Evolutionary conservation across 2,113 vertebrate species (phyloP).

Genomic region (Tychaedon coryphoeus): DNA sequence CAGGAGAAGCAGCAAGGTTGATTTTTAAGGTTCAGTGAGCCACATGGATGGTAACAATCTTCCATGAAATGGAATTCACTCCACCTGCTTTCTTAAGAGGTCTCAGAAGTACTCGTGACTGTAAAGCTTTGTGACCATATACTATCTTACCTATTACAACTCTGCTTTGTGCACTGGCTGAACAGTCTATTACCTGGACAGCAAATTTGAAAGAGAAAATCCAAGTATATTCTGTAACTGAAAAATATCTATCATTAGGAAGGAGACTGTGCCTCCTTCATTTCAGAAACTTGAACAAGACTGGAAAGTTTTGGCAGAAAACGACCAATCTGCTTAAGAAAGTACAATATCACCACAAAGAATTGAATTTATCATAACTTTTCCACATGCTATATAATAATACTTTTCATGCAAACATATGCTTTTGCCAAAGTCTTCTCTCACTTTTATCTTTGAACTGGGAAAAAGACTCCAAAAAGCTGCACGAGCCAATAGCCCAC

Average conservation of each 20-base stretch:
- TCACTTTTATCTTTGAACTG: neutral
- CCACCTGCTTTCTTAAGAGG: neutral
- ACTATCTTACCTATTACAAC: neutral
- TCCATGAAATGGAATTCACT: neutral
- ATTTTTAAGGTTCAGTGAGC: neutral
- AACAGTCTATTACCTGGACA: neutral
- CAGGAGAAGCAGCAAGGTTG: neutral
- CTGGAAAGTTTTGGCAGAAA: neutral
- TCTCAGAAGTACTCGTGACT: neutral
- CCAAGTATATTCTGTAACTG: neutral
- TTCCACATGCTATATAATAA: neutral
- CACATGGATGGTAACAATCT: neutral
- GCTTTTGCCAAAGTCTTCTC: neutral
- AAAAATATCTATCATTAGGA: neutral
- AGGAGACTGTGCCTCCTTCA: neutral
- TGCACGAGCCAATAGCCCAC: neutral
- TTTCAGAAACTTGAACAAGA: neutral
- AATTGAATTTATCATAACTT: neutral
- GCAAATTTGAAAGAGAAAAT: neutral
- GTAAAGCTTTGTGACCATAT: neutral
- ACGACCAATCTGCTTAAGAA: neutral
- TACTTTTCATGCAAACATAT: neutral
- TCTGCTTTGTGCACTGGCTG: neutral
- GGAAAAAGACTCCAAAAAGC: neutral
- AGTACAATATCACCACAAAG: fast-evolving